Percentiles rank a stretch among this genome's conserved stretches.
These are phyloP conservation scores for Drepana falcataria DNA, from an alignment of 2,888 invertebrate genomes.

Conservation along the genomic window DNA sequence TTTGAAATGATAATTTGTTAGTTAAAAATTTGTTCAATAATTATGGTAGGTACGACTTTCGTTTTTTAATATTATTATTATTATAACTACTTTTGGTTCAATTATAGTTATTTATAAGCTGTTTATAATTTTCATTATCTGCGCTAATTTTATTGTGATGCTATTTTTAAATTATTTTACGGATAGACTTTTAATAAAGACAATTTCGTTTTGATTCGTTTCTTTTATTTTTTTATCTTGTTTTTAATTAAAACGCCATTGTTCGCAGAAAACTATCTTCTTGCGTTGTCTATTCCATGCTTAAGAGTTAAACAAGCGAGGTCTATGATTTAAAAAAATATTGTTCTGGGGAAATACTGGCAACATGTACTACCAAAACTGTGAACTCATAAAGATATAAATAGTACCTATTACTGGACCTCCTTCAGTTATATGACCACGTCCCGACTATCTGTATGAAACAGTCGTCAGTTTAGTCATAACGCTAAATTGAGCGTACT, in stretches of 20 bases:
- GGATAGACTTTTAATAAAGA: conserved; percentile 71
- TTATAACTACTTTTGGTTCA: conserved; percentile 34
- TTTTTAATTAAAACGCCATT: conserved; percentile 8
- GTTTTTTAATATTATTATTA: conserved; percentile 27
- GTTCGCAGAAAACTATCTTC: no score
- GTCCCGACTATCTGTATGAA: no score
- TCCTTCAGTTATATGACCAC: no score
- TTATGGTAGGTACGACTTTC: conserved; percentile 21
- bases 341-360: no score
- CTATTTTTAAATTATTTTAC: conserved; percentile 72
- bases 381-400: no score
- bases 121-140: conserved; percentile 47
- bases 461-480: no score
- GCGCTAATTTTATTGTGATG: conserved; percentile 66
- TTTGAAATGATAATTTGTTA: background rate
- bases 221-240: conserved; percentile 45
- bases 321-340: no score
- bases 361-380: no score
- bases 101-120: conserved; percentile 33
- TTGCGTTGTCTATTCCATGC: no score
- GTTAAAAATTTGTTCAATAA: conserved; percentile 8
- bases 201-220: conserved; percentile 55
- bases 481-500: no score
- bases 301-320: no score
- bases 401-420: no score